Conservation (phyloP, 2,113 vertebrate species). For the Leucosticte australis region DNA sequence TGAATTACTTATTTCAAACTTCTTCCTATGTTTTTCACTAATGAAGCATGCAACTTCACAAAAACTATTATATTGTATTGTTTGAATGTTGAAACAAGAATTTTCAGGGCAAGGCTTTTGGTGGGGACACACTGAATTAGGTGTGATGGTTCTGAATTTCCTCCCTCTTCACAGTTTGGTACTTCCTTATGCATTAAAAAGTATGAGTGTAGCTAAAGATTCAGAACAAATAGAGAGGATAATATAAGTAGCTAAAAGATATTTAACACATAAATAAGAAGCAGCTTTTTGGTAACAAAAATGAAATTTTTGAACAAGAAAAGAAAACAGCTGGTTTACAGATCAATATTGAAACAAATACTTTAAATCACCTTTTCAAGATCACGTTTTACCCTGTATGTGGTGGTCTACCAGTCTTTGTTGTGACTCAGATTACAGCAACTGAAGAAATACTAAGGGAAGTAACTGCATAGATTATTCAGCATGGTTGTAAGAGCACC, state of each 20-base stretch:
- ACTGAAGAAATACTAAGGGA: not conserved
- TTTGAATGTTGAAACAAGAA: not conserved
- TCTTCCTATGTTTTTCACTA: not conserved
- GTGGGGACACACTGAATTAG: not conserved
- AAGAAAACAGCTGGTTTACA: not conserved
- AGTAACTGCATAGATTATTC: not conserved
- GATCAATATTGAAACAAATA: not conserved
- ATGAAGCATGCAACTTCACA: not conserved
- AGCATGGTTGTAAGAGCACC: not conserved
- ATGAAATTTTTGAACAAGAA: not conserved
- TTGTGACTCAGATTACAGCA: not conserved
- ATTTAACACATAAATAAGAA: not conserved
- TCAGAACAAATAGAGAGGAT: not conserved
- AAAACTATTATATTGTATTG: not conserved
- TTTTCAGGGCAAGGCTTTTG: not conserved
- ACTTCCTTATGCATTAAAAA: not conserved
- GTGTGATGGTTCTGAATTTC: not conserved
- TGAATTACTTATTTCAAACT: not conserved
- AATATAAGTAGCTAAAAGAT: not conserved
- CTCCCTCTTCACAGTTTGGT: not conserved
- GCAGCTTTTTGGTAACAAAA: not conserved
- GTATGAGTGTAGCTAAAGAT: not conserved
- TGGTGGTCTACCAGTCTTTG: not conserved
- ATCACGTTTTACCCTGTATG: not conserved
- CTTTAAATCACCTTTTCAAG: not conserved